phyloP scores from a whole-genome alignment of 2,888 invertebrate genomes.

The Cheiracanthium punctorium region DNA sequence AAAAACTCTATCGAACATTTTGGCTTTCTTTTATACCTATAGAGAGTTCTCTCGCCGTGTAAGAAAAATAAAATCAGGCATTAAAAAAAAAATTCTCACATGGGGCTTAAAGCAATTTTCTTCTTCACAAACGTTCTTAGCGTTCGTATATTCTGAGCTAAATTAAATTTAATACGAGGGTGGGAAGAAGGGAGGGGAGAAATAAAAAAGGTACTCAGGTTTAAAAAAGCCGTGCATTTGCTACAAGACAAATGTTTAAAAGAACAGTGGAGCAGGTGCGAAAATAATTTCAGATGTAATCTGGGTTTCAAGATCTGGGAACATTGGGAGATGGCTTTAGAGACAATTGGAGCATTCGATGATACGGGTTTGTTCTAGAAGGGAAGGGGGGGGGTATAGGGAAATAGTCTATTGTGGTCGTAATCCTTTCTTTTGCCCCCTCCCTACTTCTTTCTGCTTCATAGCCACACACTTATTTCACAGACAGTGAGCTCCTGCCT shows the following conservation, averaged over 20 bases:
- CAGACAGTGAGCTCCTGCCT: conserved; percentile 41
- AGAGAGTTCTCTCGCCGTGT: too few relatives aligned
- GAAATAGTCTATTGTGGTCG: conserved; percentile 65
- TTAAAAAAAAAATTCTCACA: too few relatives aligned
- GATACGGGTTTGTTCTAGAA: conserved; percentile 38
- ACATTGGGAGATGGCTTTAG: conserved; percentile 40
- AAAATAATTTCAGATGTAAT: conserved; percentile 67
- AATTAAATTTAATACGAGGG: background rate
- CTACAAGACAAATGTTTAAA: conserved; percentile 58
- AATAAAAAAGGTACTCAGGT: conserved; percentile 1
- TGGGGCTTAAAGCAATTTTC: background rate
- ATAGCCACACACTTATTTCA: conserved; percentile 64
- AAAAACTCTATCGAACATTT: background rate
- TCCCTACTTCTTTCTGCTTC: conserved; percentile 1
- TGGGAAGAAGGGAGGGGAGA: background rate
- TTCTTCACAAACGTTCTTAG: too few relatives aligned
- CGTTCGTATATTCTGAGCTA: background rate
- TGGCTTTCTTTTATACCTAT: too few relatives aligned
- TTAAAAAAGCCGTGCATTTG: conserved; percentile 1
- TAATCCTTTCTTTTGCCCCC: conserved; percentile 32
- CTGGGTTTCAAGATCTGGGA: conserved; percentile 52
- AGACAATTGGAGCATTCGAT: conserved; percentile 53
- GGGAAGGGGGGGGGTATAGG: conserved; percentile 7
- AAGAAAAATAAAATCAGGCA: too few relatives aligned
- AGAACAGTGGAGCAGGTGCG: conserved; percentile 61